A percentile compares a stretch with the other conserved stretches of the same genome.
These are phyloP conservation scores for Mnemiopsis leidyi DNA, from an alignment of 37 sponge, comb jelly and placozoan species.

Conservation along the genomic window DNA sequence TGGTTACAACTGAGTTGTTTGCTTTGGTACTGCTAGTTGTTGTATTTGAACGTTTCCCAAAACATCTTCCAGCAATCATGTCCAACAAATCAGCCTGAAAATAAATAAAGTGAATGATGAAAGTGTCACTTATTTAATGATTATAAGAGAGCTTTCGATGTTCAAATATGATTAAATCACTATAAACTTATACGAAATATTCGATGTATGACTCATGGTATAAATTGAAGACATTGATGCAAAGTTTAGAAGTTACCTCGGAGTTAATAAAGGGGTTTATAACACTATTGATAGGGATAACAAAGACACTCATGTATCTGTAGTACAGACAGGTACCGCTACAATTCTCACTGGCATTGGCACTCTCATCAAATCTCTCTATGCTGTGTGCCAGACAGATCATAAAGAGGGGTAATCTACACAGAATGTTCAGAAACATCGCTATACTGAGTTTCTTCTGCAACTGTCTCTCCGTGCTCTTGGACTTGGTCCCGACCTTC, in stretches of 20 bases:
- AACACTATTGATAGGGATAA: conserved; percentile 51
- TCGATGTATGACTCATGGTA: neutral
- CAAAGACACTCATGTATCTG: conserved; percentile 60
- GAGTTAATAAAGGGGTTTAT: conserved; percentile 34
- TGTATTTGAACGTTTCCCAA: neutral
- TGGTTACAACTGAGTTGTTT: neutral
- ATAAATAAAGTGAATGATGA: no score
- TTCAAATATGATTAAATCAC: no score
- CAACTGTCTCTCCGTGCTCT: conserved; percentile 24
- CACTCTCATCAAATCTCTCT: neutral
- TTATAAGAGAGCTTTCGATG: no score
- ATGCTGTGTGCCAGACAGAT: conserved; percentile 17
- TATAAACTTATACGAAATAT: neutral
- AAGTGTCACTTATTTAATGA: no score
- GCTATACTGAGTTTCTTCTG: conserved; percentile 29
- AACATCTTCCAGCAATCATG: neutral
- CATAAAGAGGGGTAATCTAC: conserved; percentile 23
- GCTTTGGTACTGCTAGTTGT: neutral
- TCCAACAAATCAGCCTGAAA: neutral
- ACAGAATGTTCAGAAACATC: conserved; percentile 11
- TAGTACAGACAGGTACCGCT: conserved; percentile 23
- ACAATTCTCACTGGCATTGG: neutral
- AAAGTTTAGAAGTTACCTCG: neutral
- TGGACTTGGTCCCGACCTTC: neutral
- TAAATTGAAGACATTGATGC: neutral